Percentiles rank a stretch among this genome's conserved stretches.
Conservation (phyloP, 2,888 invertebrate species). For the Drosophila koepferae region DNA sequence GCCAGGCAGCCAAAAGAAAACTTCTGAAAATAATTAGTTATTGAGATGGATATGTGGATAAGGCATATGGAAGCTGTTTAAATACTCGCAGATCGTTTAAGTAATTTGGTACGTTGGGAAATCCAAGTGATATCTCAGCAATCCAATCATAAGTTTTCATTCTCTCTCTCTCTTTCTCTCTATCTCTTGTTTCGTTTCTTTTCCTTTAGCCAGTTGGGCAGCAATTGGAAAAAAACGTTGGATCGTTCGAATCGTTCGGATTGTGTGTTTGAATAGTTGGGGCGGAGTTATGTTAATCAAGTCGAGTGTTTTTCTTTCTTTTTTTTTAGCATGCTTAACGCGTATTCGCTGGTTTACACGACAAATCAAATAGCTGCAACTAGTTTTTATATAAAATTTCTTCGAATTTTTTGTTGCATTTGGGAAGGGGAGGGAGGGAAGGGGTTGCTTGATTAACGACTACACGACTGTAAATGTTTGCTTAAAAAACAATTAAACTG, state of each 20-base stretch:
- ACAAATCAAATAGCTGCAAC: slow-evolving; percentile 35
- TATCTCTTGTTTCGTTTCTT: neutral
- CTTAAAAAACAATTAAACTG: slow-evolving; percentile 72
- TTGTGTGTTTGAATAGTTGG: slow-evolving; percentile 9
- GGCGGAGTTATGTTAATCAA: slow-evolving; percentile 59
- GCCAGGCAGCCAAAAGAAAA: slow-evolving; percentile 41
- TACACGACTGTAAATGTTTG: slow-evolving; percentile 61
- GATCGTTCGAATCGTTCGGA: slow-evolving; percentile 8
- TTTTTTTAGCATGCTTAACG: slow-evolving; percentile 20
- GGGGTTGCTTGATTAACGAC: slow-evolving; percentile 49
- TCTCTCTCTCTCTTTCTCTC: neutral
- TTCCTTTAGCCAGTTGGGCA: slow-evolving; percentile 3
- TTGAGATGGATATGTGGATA: slow-evolving; percentile 43
- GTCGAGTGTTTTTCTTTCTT: neutral
- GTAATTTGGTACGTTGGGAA: slow-evolving; percentile 12
- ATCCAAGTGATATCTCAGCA: slow-evolving; percentile 19
- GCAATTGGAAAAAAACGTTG: slow-evolving; percentile 23
- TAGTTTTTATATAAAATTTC: neutral
- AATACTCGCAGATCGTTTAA: slow-evolving; percentile 23
- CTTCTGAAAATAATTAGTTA: slow-evolving; percentile 60
- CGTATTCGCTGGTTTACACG: slow-evolving; percentile 25
- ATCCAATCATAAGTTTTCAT: slow-evolving; percentile 23
- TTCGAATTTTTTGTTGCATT: neutral
- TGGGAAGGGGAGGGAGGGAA: too few species aligned
- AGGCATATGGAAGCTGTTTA: slow-evolving; percentile 21